Percentiles rank a stretch among this genome's conserved stretches.
phyloP scores from a whole-genome alignment of 2,888 invertebrate genomes.

The Xestia sexstrigata region DNA sequence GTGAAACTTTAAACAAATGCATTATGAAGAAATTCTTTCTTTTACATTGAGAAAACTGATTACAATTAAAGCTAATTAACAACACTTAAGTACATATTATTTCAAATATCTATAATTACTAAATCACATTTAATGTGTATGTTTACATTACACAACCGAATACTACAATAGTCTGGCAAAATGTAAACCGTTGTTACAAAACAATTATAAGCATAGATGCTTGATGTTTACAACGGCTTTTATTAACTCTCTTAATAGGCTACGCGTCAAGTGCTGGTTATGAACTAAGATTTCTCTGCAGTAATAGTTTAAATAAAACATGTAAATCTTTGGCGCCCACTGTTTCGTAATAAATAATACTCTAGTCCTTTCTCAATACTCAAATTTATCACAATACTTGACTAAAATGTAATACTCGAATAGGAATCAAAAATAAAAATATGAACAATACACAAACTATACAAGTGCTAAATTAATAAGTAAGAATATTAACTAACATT shows the following conservation, averaged over 20 bases:
- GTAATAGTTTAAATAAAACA: constrained; percentile 23
- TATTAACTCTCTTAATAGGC: constrained; percentile 4
- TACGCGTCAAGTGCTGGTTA: not conserved
- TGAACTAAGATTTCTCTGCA: constrained; percentile 3
- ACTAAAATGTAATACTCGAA: constrained; percentile 59
- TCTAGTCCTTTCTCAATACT: constrained; percentile 38
- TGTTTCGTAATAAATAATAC: constrained; percentile 38
- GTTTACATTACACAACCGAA: constrained; percentile 58
- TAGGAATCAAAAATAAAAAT: constrained; percentile 59
- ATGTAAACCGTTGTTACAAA: constrained; percentile 17
- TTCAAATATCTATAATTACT: constrained; percentile 48
- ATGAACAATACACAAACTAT: constrained; percentile 16
- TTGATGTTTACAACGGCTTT: not conserved
- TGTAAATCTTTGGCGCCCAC: constrained; percentile 56
- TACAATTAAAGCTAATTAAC: constrained; percentile 63
- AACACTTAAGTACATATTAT: constrained; percentile 65
- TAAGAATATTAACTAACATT: constrained; percentile 17
- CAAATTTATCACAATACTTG: constrained; percentile 60
- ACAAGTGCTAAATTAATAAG: constrained; percentile 18
- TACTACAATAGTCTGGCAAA: constrained; percentile 32
- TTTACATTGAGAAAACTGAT: constrained; percentile 29
- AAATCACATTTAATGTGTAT: constrained; percentile 63
- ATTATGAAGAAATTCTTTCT: constrained; percentile 11
- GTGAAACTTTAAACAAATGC: constrained; percentile 4
- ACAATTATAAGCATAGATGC: constrained; percentile 20